phyloP scores from a whole-genome alignment of 2,797 vertebrate species.

The Synaphobranchus kaupii region DNA sequence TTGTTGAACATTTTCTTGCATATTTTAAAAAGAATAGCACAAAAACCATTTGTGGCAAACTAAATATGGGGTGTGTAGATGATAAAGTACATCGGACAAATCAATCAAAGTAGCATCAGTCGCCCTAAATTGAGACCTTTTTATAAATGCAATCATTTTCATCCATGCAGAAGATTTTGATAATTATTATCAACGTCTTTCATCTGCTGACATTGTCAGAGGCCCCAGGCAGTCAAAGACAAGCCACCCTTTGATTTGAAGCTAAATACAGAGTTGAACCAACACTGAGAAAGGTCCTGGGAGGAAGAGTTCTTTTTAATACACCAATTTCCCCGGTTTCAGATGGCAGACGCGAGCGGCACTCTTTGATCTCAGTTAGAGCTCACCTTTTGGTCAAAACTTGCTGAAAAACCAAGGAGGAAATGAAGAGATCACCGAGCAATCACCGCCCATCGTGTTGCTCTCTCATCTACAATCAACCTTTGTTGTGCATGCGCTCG shows the following conservation, averaged over 20 bases:
- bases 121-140: background rate
- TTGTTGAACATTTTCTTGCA: background rate
- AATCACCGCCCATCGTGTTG: background rate
- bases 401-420: background rate
- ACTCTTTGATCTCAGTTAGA: background rate
- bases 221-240: background rate
- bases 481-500: background rate
- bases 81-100: background rate
- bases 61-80: background rate
- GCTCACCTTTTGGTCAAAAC: constrained; percentile 16
- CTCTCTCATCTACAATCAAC: background rate
- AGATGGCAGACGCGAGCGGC: background rate
- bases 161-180: background rate
- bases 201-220: background rate
- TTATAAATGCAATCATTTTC: background rate
- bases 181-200: background rate
- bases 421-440: constrained; percentile 2
- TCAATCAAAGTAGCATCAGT: background rate
- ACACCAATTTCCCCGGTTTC: background rate
- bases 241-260: background rate
- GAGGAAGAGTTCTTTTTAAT: background rate
- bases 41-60: too few species aligned
- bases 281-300: background rate
- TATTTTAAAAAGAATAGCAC: too few species aligned
- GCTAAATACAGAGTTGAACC: background rate